Conservation (phyloP, 2,113 vertebrate species). For the Thermophis baileyi region DNA sequence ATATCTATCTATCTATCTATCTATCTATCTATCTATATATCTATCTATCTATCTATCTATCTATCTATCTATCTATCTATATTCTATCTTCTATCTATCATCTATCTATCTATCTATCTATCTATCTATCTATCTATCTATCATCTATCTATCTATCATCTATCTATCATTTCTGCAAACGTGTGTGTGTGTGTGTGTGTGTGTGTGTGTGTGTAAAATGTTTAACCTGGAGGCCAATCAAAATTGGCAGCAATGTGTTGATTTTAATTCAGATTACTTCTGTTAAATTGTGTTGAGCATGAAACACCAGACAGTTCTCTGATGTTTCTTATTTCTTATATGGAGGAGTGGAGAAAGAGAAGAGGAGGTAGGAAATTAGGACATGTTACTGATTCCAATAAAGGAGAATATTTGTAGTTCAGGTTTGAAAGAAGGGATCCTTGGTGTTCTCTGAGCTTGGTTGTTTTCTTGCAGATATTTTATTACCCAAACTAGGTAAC, state of each 20-base stretch:
- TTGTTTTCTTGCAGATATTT: background rate
- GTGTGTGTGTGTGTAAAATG: no score
- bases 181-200: no score
- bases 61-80: background rate
- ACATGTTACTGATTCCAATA: background rate
- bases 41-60: no score
- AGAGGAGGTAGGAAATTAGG: background rate
- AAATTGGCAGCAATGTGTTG: background rate
- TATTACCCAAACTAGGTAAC: background rate
- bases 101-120: no score
- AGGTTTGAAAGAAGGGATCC: background rate
- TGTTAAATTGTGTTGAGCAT: background rate
- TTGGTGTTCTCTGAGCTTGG: background rate
- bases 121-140: no score
- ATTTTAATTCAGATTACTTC: background rate
- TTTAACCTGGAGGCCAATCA: background rate
- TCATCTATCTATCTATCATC: no score
- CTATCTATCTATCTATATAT: no score
- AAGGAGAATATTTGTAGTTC: background rate
- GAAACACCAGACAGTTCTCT: background rate
- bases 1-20: no score
- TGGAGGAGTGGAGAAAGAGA: background rate
- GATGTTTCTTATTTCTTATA: background rate
- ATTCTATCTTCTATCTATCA: no score
- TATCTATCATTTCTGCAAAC: no score